Evolutionary conservation across 2,888 invertebrate species (phyloP), one percentile per base, ranked within the genome.

Genomic region (Drosophila infuscata): DNA sequence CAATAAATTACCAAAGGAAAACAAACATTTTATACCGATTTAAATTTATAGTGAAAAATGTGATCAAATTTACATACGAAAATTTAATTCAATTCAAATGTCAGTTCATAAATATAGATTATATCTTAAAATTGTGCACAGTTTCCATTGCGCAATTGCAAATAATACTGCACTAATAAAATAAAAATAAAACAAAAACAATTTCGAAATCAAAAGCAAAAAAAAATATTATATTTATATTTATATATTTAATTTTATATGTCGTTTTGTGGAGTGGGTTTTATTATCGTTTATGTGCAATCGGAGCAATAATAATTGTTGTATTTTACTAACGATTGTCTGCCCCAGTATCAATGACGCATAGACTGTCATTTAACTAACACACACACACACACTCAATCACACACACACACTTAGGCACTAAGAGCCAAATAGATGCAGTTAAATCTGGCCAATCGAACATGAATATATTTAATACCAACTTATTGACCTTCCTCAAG

Each of bases 151-250:
- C 17, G 17, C 20, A 41, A 29, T 8, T 7, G 17, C 3, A 43
- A 6, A 43, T 11, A 9, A 8, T 17, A 1, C 30, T 11, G 20
- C 11, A 3, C 46, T 30, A 64, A 66, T 46, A 17, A 46, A 65
- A 70, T 46, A 65, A 57, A 54, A 61, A 70, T 65, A 70, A 54
- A 59, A 53, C 52, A 63, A 58, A 49, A 59, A 60, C 77, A 82
- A 70, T 71, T 66, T 58, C 59, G 51, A 66, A 87, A 72, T 82
- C 74, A 71, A 87, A 82, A 74, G 73, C 60, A 72, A 70, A 88
- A 83, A 86, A 88, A 70, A 71, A 29, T 68, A 71, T 66, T 9
- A 62, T 65, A 83, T 83, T 72, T 72, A 71, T 76, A 69, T 79
- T 25, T 25, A 25, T 25, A 25, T 1, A 25, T 25, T 66, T 9